Evolutionary conservation across 2,888 invertebrate genomes (phyloP), one percentile per base, ranked within the genome.

Genomic region (Caenorhabditis doughertyi): DNA sequence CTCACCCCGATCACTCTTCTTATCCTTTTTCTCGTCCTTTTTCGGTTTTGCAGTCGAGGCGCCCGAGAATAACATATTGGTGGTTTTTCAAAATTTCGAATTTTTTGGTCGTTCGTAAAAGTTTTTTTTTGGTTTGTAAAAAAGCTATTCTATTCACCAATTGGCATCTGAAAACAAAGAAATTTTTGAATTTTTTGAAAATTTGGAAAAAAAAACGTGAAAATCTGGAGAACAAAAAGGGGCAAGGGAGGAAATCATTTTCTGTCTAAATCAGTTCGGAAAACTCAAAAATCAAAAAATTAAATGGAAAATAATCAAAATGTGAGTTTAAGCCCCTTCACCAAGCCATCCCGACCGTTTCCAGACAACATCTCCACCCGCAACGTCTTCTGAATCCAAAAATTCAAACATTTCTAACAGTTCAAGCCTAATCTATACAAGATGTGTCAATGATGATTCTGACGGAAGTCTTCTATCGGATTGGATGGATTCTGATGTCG

Each of bases 21-120:
- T 87, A 47, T 89, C 89, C 68, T 88, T 86, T 72, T 89, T 88
- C 56, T 89, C 89, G 47, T 89, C 89, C 58, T 85, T 85, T 68
- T 88, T 89, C 49, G 89, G 85, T 80, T 89, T 89, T 23, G 86
- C 81, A 44, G 86, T 72, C 13, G 84, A 79, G 47, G 84, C 87
- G 72, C 88, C 87, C 53, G 87, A 84, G 79, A 88, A 87, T 42
- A 88, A 71, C 88, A 88, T 88, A 16, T 5, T 32, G 39, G 39
- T 39, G 13, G 39, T 8, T 39, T 9, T 5, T 39, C 13, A 16
- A 13, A 32, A 32, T 32, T 79, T 64, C 16, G 32, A 32, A 11
- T 1, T 53, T 32, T 65, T 42, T 32, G 8, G 44, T 32, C 27
- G 18, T 47, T 32, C 18, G 23, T 55, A 16, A 25, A 47, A 32